Percentiles rank a stretch among this genome's conserved stretches.
Evolutionary conservation across 1,140 invertebrate species (phyloP).

Genomic region (Bombus sylvicola): DNA sequence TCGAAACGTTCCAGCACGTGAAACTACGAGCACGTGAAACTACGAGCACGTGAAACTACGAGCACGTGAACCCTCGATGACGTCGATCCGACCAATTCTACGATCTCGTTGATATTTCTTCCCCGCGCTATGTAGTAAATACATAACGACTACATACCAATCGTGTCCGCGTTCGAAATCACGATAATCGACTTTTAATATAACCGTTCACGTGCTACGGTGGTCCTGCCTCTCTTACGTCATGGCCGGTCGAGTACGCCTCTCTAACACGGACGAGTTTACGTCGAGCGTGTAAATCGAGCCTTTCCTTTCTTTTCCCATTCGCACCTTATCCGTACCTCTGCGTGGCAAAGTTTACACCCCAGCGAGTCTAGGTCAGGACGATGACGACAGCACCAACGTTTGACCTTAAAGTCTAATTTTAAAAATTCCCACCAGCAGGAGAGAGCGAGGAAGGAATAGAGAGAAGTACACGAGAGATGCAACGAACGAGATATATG

Average conservation of each 20-base stretch:
- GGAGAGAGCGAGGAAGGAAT: neutral
- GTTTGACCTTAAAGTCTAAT: slow-evolving; percentile 61
- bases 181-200: slow-evolving; percentile 5
- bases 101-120: neutral
- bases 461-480: slow-evolving; percentile 1
- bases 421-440: slow-evolving; percentile 47
- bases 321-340: slow-evolving; percentile 48
- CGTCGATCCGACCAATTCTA: neutral
- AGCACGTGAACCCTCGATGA: neutral
- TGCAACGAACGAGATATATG: neutral
- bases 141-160: no score
- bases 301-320: slow-evolving; percentile 44
- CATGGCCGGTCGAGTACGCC: neutral
- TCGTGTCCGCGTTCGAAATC: neutral
- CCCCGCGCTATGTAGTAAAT: no score
- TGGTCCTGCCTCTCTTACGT: neutral
- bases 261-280: neutral
- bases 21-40: neutral
- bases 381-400: slow-evolving; percentile 64
- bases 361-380: slow-evolving; percentile 63
- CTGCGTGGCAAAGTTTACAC: slow-evolving; percentile 55
- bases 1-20: neutral
- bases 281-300: slow-evolving; percentile 44
- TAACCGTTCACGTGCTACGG: neutral
- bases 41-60: neutral